These are phyloP conservation scores for Hylaea fasciaria DNA, from an alignment of 2,888 invertebrate species.

Conservation along the genomic window DNA sequence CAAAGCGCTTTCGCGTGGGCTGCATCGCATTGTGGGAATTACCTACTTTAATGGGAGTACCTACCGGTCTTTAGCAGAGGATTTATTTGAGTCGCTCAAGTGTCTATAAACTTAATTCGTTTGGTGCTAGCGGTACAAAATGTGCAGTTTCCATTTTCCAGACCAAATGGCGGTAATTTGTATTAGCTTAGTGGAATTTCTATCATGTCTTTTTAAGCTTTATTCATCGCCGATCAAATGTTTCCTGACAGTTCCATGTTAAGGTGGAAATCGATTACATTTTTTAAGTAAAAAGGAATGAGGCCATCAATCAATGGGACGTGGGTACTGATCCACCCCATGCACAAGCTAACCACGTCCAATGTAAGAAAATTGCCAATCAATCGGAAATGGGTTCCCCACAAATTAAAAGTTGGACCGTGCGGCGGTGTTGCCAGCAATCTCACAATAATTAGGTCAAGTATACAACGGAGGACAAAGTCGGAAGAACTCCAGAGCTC, in stretches of 20 bases:
- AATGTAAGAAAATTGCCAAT: conserved; percentile 55
- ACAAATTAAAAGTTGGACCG: conserved; percentile 61
- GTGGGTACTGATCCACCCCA: conserved; percentile 36
- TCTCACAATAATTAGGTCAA: conserved; percentile 73
- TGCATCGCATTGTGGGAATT: conserved; percentile 36
- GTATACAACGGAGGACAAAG: conserved; percentile 70
- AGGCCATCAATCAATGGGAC: conserved; percentile 29
- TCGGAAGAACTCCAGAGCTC: conserved; percentile 49
- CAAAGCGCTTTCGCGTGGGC: conserved; percentile 45
- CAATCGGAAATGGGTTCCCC: conserved; percentile 61
- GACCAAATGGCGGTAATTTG: conserved; percentile 4
- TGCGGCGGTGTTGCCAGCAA: conserved; percentile 60
- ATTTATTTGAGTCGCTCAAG: conserved; percentile 24
- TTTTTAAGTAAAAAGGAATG: conserved; percentile 6
- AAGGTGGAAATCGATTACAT: background rate
- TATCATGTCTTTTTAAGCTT: too few relatives aligned
- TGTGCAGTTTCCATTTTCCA: conserved; percentile 9
- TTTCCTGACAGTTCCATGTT: background rate
- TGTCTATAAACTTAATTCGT: conserved; percentile 21
- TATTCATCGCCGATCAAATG: background rate
- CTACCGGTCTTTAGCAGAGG: conserved; percentile 25
- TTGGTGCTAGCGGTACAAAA: conserved; percentile 12
- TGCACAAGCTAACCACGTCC: conserved; percentile 42
- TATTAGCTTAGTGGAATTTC: background rate
- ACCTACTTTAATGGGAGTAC: conserved; percentile 24